Conservation (phyloP, 2,888 invertebrate species). For the Aromia moschata region DNA sequence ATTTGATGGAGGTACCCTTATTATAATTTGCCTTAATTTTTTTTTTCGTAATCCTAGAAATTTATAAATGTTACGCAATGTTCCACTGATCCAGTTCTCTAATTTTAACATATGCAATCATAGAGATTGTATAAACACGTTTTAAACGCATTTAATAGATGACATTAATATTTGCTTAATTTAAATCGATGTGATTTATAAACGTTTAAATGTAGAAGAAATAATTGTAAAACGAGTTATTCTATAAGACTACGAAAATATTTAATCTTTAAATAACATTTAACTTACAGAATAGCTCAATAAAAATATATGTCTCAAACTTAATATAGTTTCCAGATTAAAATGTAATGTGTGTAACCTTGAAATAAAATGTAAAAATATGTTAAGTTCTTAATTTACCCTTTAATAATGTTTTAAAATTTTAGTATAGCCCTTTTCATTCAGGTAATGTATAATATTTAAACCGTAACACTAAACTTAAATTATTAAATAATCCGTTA, state of each 20-base stretch:
- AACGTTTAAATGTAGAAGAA: conserved; percentile 32
- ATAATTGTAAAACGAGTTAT: conserved; percentile 42
- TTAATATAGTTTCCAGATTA: conserved; percentile 25
- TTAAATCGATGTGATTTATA: conserved; percentile 19
- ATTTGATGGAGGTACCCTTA: conserved; percentile 7
- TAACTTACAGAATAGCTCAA: conserved; percentile 42
- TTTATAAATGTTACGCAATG: too few relatives aligned
- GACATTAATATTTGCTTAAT: conserved; percentile 15
- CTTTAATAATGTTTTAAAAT: conserved; percentile 25
- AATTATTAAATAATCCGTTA: conserved; percentile 33
- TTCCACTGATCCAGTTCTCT: background rate
- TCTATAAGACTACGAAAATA: conserved; percentile 39
- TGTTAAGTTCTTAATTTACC: conserved; percentile 18
- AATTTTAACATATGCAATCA: background rate
- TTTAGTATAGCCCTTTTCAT: conserved; percentile 20
- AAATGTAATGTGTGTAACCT: conserved; percentile 27
- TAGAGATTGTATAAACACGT: background rate
- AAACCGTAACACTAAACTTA: conserved; percentile 26
- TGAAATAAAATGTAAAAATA: conserved; percentile 19
- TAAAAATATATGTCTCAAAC: conserved; percentile 14
- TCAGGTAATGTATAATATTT: conserved; percentile 24
- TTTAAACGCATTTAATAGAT: background rate
- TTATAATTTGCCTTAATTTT: background rate
- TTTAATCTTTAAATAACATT: conserved; percentile 2
- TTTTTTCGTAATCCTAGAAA: background rate